Conservation (phyloP, 2,113 vertebrate species). For the Tetrax tetrax region DNA sequence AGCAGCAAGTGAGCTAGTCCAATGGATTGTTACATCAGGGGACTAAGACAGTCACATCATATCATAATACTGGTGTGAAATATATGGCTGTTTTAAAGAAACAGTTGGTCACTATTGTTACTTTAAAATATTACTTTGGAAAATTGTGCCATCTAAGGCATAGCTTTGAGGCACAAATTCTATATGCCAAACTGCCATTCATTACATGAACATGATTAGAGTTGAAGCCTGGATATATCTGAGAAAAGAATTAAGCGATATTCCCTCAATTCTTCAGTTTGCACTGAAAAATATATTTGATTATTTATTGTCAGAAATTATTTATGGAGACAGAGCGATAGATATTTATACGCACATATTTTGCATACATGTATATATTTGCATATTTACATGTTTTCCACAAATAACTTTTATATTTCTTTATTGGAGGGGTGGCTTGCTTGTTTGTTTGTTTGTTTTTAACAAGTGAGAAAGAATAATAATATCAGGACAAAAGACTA, state of each 20-base stretch:
- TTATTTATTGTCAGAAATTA: not conserved
- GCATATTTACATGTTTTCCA: not conserved
- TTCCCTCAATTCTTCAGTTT: not conserved
- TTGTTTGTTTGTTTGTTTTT: not conserved
- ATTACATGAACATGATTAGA: not conserved
- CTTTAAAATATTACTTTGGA: not conserved
- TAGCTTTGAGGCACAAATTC: not conserved
- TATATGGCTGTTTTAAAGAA: not conserved
- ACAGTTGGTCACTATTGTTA: not conserved
- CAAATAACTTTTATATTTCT: not conserved
- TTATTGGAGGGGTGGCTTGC: not conserved
- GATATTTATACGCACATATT: not conserved
- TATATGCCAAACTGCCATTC: rapidly evolving
- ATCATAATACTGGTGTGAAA: rapidly evolving
- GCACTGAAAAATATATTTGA: not conserved
- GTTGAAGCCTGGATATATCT: not conserved
- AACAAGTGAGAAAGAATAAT: not conserved
- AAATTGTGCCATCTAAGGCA: not conserved
- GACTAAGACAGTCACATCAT: not conserved
- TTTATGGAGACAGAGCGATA: not conserved
- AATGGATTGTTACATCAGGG: not conserved
- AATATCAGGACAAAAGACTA: not conserved
- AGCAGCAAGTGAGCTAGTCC: not conserved
- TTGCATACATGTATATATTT: not conserved
- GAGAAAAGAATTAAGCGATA: not conserved